phyloP scores from a whole-genome alignment of 2,797 vertebrate species.

The Phataginus tetradactyla region DNA sequence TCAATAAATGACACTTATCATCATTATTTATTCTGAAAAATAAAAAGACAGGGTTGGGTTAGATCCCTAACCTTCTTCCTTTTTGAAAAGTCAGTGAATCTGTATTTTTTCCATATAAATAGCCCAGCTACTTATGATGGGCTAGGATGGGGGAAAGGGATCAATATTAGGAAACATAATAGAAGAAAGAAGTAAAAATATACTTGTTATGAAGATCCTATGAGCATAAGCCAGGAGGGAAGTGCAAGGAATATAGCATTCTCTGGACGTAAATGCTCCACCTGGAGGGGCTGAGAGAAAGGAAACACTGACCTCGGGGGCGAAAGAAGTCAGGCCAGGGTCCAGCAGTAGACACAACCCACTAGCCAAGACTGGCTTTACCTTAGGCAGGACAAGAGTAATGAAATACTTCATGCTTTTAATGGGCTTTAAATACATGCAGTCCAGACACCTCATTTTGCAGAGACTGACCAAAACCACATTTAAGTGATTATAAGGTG shows the following conservation, averaged over 20 bases:
- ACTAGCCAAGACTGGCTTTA: background rate
- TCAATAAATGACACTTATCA: background rate
- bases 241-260: background rate
- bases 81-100: background rate
- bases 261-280: background rate
- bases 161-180: slow-evolving; percentile 13
- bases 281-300: background rate
- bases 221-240: background rate
- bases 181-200: background rate
- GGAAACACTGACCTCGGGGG: background rate
- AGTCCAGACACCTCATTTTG: background rate
- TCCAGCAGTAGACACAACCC: background rate
- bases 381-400: background rate
- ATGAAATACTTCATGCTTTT: background rate
- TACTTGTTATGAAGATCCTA: background rate
- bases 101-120: background rate
- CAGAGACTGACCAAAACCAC: background rate
- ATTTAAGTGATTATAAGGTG: background rate
- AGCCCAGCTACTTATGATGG: background rate
- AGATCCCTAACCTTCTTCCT: background rate
- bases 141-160: background rate
- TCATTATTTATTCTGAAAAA: slow-evolving; percentile 17
- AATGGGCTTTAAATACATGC: background rate
- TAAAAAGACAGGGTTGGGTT: background rate
- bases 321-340: background rate